phyloP scores from a whole-genome alignment of 1,140 invertebrate genomes.

The Cydia amplana region DNA sequence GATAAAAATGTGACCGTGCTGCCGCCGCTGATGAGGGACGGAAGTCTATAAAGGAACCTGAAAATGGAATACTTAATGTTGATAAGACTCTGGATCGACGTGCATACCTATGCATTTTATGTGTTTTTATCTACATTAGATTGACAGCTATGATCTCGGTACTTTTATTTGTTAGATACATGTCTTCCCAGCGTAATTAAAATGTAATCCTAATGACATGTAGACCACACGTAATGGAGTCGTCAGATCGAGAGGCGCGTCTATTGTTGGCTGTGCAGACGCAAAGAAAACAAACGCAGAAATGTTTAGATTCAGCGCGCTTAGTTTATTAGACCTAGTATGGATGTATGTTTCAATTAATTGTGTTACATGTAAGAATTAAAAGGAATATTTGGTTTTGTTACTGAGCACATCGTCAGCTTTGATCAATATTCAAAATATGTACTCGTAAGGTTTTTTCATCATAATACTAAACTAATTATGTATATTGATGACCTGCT shows the following conservation, averaged over 20 bases:
- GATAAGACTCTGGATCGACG: no score
- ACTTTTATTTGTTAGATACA: no score
- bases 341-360: neutral
- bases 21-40: no score
- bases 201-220: slow-evolving; percentile 10
- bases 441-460: no score
- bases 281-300: slow-evolving; percentile 10
- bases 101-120: no score
- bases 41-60: no score
- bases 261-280: slow-evolving; percentile 20
- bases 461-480: no score
- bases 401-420: neutral
- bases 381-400: neutral
- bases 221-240: slow-evolving; percentile 16
- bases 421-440: neutral
- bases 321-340: slow-evolving; percentile 2
- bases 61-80: no score
- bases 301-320: slow-evolving; percentile 2
- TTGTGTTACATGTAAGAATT: neutral
- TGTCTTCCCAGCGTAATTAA: neutral
- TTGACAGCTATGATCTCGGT: no score
- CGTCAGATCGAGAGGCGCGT: neutral
- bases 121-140: no score
- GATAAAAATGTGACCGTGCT: no score
- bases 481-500: no score